phyloP scores from a whole-genome alignment of 2,888 invertebrate genomes.

The Pachycephus smyrnensis region DNA sequence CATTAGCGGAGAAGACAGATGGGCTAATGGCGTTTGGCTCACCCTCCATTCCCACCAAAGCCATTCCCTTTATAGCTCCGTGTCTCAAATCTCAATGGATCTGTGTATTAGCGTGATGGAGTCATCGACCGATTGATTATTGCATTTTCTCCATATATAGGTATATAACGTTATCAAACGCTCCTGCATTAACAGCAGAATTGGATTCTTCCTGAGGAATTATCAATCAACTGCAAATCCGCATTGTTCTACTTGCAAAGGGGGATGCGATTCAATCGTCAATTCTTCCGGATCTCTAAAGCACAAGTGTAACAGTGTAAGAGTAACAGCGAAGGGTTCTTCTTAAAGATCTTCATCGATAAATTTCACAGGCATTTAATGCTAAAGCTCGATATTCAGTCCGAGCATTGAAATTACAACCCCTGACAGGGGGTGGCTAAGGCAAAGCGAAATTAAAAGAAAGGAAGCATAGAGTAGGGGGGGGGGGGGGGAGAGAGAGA shows the following conservation, averaged over 20 bases:
- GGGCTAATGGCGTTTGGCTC: constrained; percentile 48
- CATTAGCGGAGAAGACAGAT: constrained; percentile 57
- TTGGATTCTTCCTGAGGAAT: too few species aligned
- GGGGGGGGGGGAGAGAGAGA: background rate
- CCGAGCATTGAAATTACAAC: background rate
- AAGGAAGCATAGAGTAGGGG: background rate
- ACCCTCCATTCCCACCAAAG: constrained; percentile 6
- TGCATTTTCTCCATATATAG: background rate
- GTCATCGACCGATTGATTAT: constrained; percentile 1
- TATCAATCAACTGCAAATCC: too few species aligned
- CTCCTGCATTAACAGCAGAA: too few species aligned
- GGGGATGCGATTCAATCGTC: too few species aligned
- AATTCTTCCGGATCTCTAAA: background rate
- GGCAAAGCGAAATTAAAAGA: constrained; percentile 34
- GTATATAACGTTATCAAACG: background rate
- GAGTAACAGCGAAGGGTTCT: too few species aligned
- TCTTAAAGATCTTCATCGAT: background rate
- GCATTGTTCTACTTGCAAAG: background rate
- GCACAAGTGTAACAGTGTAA: background rate
- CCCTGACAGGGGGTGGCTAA: background rate
- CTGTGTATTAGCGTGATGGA: constrained; percentile 25
- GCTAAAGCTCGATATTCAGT: background rate
- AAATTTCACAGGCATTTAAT: background rate
- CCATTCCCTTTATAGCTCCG: constrained; percentile 15
- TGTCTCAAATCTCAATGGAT: constrained; percentile 24